Evolutionary conservation across 92 coral and sea anemone genomes (phyloP).

Genomic region (Heteractis magnifica): DNA sequence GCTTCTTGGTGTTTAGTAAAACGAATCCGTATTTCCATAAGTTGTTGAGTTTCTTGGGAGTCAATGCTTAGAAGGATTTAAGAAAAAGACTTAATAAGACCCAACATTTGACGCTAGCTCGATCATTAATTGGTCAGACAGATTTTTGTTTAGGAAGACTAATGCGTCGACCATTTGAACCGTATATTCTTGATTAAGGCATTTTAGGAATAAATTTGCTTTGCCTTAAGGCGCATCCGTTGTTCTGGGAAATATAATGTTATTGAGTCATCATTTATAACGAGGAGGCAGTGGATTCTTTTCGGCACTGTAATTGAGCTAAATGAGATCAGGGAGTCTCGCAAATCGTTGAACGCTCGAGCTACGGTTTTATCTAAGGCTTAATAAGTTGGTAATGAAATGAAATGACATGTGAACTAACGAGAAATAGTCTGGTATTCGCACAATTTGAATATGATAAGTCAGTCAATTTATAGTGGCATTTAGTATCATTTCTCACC

Average conservation of each 20-base stretch:
- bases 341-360: background rate
- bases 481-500: no score
- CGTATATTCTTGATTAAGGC: background rate
- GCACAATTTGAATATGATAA: background rate
- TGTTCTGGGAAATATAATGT: background rate
- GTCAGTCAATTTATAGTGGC: background rate
- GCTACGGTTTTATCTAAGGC: background rate
- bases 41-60: background rate
- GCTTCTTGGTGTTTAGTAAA: background rate
- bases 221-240: background rate
- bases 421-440: background rate
- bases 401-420: background rate
- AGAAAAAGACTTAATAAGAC: background rate
- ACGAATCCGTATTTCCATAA: background rate
- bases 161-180: background rate
- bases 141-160: background rate
- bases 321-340: background rate
- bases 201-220: background rate
- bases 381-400: background rate
- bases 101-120: background rate
- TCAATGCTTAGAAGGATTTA: background rate
- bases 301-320: background rate
- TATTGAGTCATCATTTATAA: background rate
- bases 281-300: background rate
- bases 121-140: background rate